Evolutionary conservation across 2,888 invertebrate genomes (phyloP).

Genomic region (Tetranychus piercei): DNA sequence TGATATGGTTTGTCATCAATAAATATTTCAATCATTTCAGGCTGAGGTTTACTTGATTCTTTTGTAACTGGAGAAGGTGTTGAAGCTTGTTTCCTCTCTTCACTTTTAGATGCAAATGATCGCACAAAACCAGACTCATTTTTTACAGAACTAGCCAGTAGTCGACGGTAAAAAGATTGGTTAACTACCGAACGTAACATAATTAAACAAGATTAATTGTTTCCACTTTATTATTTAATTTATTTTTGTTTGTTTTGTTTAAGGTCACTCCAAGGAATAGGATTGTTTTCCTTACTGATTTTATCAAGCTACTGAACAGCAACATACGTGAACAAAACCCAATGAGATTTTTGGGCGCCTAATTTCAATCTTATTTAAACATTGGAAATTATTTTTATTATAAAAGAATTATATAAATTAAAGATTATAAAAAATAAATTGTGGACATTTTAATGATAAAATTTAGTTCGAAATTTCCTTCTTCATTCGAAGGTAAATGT

Average conservation of each 20-base stretch:
- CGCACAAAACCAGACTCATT: neutral
- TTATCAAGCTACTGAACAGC: too few species aligned
- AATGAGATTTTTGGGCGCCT: too few species aligned
- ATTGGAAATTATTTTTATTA: too few species aligned
- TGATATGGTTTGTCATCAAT: conserved; percentile 86
- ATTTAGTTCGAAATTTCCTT: too few species aligned
- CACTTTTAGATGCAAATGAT: conserved; percentile 3
- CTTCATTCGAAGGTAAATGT: too few species aligned
- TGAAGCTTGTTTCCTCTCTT: neutral
- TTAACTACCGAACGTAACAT: neutral
- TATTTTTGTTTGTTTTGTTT: neutral
- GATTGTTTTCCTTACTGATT: too few species aligned
- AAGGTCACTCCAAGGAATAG: neutral
- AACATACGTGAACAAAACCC: too few species aligned
- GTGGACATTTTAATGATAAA: too few species aligned
- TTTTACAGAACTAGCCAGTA: neutral
- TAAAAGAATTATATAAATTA: too few species aligned
- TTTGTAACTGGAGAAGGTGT: neutral
- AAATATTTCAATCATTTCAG: conserved; percentile 61
- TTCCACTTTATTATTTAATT: neutral
- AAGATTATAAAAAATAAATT: too few species aligned
- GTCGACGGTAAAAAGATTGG: neutral
- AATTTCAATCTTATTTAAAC: too few species aligned
- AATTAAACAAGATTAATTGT: neutral
- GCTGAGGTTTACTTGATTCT: neutral